Evolutionary conservation across 2,797 vertebrate genomes (phyloP), one percentile per base, ranked within the genome.

Genomic region (Agapornis canus): DNA sequence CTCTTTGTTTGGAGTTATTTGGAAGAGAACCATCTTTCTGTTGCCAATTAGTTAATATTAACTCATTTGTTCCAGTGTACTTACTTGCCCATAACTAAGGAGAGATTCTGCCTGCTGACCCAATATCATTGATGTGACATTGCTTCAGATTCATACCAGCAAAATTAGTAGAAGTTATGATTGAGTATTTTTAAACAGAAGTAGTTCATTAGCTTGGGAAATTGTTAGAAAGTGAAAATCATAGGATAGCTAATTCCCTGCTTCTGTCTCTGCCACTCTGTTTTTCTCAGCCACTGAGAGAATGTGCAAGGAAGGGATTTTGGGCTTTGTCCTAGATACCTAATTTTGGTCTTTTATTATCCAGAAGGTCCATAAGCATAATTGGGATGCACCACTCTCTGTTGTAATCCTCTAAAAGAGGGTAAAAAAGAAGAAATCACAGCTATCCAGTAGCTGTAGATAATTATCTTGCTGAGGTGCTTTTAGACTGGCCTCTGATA

Each of bases 11-110:
- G 70, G 89, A 94, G 85, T 81, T 93, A 56, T 42, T 92, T 94
- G 95, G 93, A 93, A 95, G 59, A 91, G 73, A 94, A 92, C 80
- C 61, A 66, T 93, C 90, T 90, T 95, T 93, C 89, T 94, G 59
- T 90, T 85, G 72, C 94, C 81, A 89, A n/a, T 95, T 89, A 81
- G 94, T 97, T 97, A 96, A 95, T 96, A 95, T 96, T 97, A 96
- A 97, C 95, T 95, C 56, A 92, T 97, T 95, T 94, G 85, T 94
- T 96, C 92, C 91, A 94, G 51, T 80, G 68, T 63, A 89, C 32
- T 95, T 94, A 97, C 92, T 96, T 92, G 92, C 82, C 94, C 90
- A 17, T 92, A 82, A 86, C 88, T 93, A 95, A 95, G 92, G 85
- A 97, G 92, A 84, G 71, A 86, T 86, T 23, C 69, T 82, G 63